Evolutionary conservation across 2,113 vertebrate genomes (phyloP).

Genomic region (Nothoprocta perdicaria): DNA sequence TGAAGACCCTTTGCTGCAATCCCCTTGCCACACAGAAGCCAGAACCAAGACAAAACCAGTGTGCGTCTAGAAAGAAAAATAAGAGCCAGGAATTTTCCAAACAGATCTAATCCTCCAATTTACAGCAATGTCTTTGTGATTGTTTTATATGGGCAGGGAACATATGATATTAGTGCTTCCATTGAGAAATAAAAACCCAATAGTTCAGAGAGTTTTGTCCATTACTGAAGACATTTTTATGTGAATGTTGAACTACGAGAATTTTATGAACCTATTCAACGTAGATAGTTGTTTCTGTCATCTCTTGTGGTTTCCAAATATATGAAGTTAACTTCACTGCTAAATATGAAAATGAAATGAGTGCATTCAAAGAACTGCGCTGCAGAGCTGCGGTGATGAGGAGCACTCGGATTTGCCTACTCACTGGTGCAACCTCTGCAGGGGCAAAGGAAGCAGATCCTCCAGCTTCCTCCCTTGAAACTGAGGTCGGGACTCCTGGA

Average conservation of each 20-base stretch:
- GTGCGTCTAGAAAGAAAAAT: neutral
- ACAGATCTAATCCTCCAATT: neutral
- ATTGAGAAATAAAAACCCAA: neutral
- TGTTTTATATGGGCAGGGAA: neutral
- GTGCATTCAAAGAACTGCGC: neutral
- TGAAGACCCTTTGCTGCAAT: neutral
- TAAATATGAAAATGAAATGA: neutral
- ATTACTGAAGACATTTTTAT: neutral
- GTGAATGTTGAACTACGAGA: neutral
- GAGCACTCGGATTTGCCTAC: constrained; percentile 34
- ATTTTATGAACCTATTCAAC: neutral
- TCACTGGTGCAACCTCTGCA: constrained; percentile 88
- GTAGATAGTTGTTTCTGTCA: neutral
- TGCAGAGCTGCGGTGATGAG: neutral
- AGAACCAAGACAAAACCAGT: neutral
- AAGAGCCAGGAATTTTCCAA: neutral
- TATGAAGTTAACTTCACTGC: neutral
- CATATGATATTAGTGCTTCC: neutral
- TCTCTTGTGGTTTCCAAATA: neutral
- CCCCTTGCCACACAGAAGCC: neutral
- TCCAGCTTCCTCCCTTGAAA: constrained; percentile 83
- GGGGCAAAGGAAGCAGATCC: constrained; percentile 87
- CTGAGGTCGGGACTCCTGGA: constrained; percentile 91
- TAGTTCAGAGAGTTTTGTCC: neutral
- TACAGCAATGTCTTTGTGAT: constrained; percentile 3